Evolutionary conservation across 1,140 invertebrate species (phyloP).

Genomic region (Helicorthomorpha holstii): DNA sequence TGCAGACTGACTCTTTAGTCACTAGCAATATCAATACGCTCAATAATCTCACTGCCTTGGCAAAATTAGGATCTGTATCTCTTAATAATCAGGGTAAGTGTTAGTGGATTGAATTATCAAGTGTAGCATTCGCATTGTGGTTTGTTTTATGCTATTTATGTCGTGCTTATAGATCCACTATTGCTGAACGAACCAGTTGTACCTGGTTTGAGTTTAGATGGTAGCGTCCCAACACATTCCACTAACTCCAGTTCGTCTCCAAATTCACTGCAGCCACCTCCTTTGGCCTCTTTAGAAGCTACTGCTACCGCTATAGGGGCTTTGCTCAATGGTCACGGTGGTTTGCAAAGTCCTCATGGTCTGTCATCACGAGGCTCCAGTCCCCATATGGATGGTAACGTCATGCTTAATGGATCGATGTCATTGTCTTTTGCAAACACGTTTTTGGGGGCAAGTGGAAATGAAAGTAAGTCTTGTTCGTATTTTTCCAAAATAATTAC

Average conservation of each 20-base stretch:
- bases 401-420: not conserved
- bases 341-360: not conserved
- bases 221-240: slow-evolving; percentile 3
- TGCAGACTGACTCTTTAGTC: slow-evolving; percentile 34
- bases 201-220: slow-evolving; percentile 16
- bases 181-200: slow-evolving; percentile 20
- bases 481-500: too few relatives aligned
- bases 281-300: not conserved
- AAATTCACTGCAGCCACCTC: slow-evolving; percentile 2
- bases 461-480: too few relatives aligned
- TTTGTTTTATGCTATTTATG: not conserved
- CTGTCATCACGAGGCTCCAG: slow-evolving; percentile 5
- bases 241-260: not conserved
- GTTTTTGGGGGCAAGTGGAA: not conserved
- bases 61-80: slow-evolving; percentile 48
- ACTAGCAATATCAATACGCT: slow-evolving; percentile 52
- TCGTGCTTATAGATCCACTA: slow-evolving; percentile 16
- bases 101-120: not conserved
- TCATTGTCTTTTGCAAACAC: not conserved
- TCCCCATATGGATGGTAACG: slow-evolving; percentile 5
- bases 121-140: not conserved
- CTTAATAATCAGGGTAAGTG: slow-evolving; percentile 8
- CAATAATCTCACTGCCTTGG: slow-evolving; percentile 71
- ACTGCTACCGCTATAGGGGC: slow-evolving; percentile 1
- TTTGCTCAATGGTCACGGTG: slow-evolving; percentile 8